Base-by-base conservation (phyloP, 1,140 invertebrate species). In the Drosophila watanabei region DNA sequence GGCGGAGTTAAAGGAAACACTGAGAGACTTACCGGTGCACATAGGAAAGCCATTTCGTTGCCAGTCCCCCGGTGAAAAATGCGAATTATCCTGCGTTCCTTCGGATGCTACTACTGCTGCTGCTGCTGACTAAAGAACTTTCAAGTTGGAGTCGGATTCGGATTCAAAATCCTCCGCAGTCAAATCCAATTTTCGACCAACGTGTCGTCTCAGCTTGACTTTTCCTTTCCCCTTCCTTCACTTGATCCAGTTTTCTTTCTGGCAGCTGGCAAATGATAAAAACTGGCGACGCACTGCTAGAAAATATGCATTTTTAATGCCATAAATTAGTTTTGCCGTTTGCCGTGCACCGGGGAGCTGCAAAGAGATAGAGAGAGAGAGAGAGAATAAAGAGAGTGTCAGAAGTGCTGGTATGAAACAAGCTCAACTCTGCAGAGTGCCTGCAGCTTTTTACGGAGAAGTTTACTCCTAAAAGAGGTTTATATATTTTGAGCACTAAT, bases 241-340 rank as follows among this genome's bases (percentile, higher is more conserved):
- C 54, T 57, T 57, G 24, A n/a, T 39, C 9, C 35, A 57, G 33
- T 57, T 57, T 39, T 16, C 54, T 28, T 54, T 28, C 49, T 58
- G 68, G 62, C 66, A 69, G 41, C 49, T 79, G 75, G 79, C 82
- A 85, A 89, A 90, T 90, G 79, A 86, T 90, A 89, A 86, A 89
- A 86, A 82, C 86, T 72, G 59, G 68, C 61, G 69, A 89, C 80
- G 80, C 84, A 88, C 84, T 89, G 86, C 86, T 89, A 89, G 82
- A 90, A 91, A 89, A 89, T 89, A 90, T 89, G 79, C 86, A 90
- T 90, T 90, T 90, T 89, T 89, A 90, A 89, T 89, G 85, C 86
- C 79, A 89, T 89, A 89, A 90, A 85, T 89, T 90, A 89, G 86
- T 90, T 89, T 89, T 85, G 79, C 86, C 78, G 73, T 86, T 85